Base-by-base conservation (phyloP, 2,888 invertebrate species). In the Iselma pallidipennis region DNA sequence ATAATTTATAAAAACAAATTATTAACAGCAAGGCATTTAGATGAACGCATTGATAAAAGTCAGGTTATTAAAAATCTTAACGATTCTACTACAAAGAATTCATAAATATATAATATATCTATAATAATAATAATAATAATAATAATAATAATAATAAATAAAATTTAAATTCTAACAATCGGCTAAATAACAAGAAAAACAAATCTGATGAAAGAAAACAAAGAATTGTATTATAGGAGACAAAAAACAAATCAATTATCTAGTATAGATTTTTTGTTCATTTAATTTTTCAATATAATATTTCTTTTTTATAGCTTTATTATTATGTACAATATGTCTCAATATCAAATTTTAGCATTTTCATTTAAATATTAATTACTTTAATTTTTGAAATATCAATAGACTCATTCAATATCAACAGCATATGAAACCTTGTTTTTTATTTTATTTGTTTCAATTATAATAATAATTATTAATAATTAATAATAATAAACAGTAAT, bases 401-500 rank as follows among this genome's bases (percentile, higher is more conserved):
- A 79, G 76, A 78, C 76, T 78, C 76, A 71, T 75, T 74, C 75
- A 77, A 70, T 75, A 74, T 75, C 74, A 77, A 76, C 76, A 76
- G 73, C 70, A 70, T 75, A 68, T 69, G 75, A 74, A 75, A 70
- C 66, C 55, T 59, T 67, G 60, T 61, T 57, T 52, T 10, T 19
- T 12, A 31, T 14, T 29, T 10, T 33, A 4, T 33, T 14, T 12
- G 12, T 14, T 12, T 45, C 5, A 45, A 7, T 45, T 1, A 45
- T n/a, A 57, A 42, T 59, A 31, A 12, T 9, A 54, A 9, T 37
- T 57, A 25, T 19, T 45, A 42, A n/a, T 42, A 42, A 45, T 45
- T 45, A 45, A 21, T 3, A 45, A 45, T 9, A 45, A 28, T 28
- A 28, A 42, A 45, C 7, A 45, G 21, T 45, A 42, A 42, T 45